Percentiles rank a stretch among this genome's conserved stretches.
Conservation (phyloP, 2,797 vertebrate species). For the Phrynocephalus forsythii region DNA sequence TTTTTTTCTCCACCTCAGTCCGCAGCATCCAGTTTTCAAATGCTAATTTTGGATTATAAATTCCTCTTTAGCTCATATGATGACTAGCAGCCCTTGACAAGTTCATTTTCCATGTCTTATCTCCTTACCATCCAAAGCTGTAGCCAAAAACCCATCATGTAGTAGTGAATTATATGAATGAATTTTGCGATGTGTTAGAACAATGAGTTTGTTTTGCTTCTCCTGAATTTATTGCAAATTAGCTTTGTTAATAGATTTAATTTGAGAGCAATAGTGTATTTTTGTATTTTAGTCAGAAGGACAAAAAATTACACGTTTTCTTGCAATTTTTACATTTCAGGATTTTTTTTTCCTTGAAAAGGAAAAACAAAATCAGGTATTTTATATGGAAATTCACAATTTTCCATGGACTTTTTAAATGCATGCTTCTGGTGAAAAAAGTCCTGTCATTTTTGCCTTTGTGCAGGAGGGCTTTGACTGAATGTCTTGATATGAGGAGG, state of each 20-base stretch:
- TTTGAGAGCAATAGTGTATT: neutral
- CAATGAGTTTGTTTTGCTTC: neutral
- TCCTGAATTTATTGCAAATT: neutral
- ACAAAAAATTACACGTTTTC: too few species aligned
- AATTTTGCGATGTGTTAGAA: neutral
- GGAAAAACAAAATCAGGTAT: too few species aligned
- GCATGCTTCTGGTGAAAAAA: too few species aligned
- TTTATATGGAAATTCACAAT: too few species aligned
- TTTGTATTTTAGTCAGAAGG: too few species aligned
- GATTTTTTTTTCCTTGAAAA: too few species aligned
- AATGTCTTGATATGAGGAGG: too few species aligned
- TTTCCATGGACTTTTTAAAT: too few species aligned
- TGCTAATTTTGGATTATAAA: neutral
- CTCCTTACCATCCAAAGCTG: neutral
- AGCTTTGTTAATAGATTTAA: neutral
- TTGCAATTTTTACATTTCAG: too few species aligned
- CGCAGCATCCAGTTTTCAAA: neutral
- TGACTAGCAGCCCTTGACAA: neutral
- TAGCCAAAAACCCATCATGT: neutral
- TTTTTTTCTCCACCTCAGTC: neutral
- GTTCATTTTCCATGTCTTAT: too few species aligned
- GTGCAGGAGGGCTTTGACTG: too few species aligned
- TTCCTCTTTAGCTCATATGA: neutral
- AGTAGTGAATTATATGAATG: neutral
- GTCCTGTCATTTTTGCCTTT: too few species aligned